These are phyloP conservation scores for Norana najaformis DNA, from an alignment of 2,888 invertebrate species.

Conservation along the genomic window DNA sequence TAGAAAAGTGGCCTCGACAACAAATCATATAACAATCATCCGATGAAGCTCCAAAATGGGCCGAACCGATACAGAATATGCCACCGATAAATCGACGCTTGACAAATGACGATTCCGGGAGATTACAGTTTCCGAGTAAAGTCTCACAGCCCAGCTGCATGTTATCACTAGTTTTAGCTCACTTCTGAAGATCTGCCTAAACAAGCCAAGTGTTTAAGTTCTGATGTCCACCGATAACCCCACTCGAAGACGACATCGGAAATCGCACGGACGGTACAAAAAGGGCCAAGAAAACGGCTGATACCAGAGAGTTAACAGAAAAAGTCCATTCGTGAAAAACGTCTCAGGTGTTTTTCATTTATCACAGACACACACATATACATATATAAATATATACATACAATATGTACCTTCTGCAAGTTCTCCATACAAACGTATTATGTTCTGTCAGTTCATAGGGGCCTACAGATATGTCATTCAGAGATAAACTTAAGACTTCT, in stretches of 20 bases:
- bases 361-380: too few relatives aligned
- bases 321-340: background rate
- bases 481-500: too few relatives aligned
- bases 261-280: background rate
- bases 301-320: background rate
- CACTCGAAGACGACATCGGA: background rate
- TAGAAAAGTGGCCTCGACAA: background rate
- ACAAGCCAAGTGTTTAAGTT: too few relatives aligned
- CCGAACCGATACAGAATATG: background rate
- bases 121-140: background rate
- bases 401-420: too few relatives aligned
- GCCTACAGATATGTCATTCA: too few relatives aligned
- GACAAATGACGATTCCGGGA: background rate
- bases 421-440: too few relatives aligned
- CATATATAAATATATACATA: too few relatives aligned
- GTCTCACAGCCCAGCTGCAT: background rate
- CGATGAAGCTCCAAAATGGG: background rate
- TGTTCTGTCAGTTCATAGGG: too few relatives aligned
- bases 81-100: background rate
- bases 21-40: background rate
- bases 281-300: background rate
- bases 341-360: too few relatives aligned
- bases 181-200: too few relatives aligned
- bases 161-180: background rate
- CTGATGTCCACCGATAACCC: too few relatives aligned